Percentiles rank a stretch among this genome's conserved stretches.
These are phyloP conservation scores for Hirtodrosophila confusa DNA, from an alignment of 2,888 invertebrate genomes.

Conservation along the genomic window DNA sequence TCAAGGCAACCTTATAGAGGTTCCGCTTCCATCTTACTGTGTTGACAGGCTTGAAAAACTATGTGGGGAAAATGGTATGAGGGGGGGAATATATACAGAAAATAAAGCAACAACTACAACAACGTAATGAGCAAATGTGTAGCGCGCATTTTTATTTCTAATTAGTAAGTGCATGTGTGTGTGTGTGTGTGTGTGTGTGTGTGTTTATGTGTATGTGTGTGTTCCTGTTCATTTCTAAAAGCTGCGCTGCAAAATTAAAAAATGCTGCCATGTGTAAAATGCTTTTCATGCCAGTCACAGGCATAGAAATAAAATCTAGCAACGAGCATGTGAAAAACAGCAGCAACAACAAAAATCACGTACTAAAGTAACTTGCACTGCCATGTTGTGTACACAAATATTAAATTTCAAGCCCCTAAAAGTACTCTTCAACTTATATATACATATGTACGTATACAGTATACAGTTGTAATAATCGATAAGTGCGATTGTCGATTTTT, in stretches of 20 bases:
- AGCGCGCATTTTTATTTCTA: constrained; percentile 79
- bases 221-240: constrained; percentile 51
- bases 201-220: constrained; percentile 30
- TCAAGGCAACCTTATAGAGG: constrained; percentile 17
- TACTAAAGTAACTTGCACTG: constrained; percentile 36
- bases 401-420: no score
- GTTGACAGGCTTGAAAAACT: constrained; percentile 15
- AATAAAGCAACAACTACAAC: constrained; percentile 21
- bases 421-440: no score
- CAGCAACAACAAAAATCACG: constrained; percentile 19
- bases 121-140: constrained; percentile 70
- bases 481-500: no score
- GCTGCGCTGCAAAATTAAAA: constrained; percentile 79
- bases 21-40: neutral
- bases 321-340: constrained; percentile 24
- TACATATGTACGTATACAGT: no score
- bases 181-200: constrained; percentile 29
- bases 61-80: constrained; percentile 10
- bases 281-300: constrained; percentile 71
- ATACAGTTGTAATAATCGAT: no score
- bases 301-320: constrained; percentile 25
- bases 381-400: constrained; percentile 15
- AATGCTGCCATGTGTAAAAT: constrained; percentile 81
- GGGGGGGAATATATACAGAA: neutral
- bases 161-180: constrained; percentile 69